Base-by-base conservation (phyloP, 2,888 invertebrate genomes). In the Limnephilus lunatus region DNA sequence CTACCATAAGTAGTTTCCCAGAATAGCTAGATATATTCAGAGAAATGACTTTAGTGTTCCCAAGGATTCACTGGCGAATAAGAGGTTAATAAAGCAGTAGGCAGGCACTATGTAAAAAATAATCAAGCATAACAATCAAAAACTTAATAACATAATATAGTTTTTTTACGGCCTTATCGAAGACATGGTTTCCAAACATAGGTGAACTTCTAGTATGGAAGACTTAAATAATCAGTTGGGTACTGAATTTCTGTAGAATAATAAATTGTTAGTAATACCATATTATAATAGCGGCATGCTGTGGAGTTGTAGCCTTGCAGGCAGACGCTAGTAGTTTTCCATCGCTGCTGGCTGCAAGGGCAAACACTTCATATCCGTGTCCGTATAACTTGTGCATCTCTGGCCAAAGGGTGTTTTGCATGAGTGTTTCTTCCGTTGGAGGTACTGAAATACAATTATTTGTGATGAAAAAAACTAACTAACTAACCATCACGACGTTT, bases 401-500 rank as follows among this genome's bases (percentile, higher is more conserved):
- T 0, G 99, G 99, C 99, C 99, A 99, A 0, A 99, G 96, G 0
- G 99, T 99, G 95, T 99, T 98, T 96, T 99, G 98, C 95, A 98
- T 96, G 15, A 99, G 95, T 7, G 98, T 98, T 95, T 99, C 99
- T 95, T 99, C 99, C 2, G 98, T 98, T 0, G 99, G 99, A 0
- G 99, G 99, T 93, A 96, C 98, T 98, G 95, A 92, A 94, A 89
- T 83, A 91, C 25, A 68, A 44, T 12, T 44, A 44, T 12, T 44
- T 44, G 44, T 12, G 2, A 1, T 83, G 31, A 83, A 31, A 1
- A 12, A 83, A 35, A n/a, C n/a, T n/a, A n/a, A n/a, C n/a, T n/a
- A n/a, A n/a, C n/a, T n/a, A n/a, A n/a, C n/a, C n/a, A n/a, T n/a
- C n/a, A n/a, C n/a, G n/a, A n/a, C n/a, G n/a, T n/a, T n/a, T n/a